Evolutionary conservation across 2,888 invertebrate species (phyloP).

Genomic region (Rotaria sp.): DNA sequence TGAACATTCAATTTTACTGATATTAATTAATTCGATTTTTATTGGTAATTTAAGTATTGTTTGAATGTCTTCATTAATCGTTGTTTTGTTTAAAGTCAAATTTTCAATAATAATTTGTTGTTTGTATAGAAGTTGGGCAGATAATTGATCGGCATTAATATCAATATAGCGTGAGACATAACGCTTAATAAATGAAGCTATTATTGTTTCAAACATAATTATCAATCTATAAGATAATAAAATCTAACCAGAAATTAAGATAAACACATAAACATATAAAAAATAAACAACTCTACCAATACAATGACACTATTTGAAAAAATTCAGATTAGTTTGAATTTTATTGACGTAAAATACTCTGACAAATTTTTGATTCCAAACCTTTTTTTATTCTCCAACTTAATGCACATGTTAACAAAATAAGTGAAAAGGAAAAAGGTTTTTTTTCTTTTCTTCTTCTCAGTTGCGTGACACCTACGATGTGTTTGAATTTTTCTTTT

Average conservation of each 20-base stretch:
- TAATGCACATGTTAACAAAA: background rate
- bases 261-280: too few species aligned
- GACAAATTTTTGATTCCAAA: too few species aligned
- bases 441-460: background rate
- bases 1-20: background rate
- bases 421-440: background rate
- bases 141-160: constrained; percentile 91
- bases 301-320: too few species aligned
- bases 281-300: too few species aligned
- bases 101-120: background rate
- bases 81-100: background rate
- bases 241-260: too few species aligned
- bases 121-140: constrained; percentile 90
- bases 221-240: too few species aligned
- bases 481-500: background rate
- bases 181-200: constrained; percentile 94
- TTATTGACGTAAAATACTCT: too few species aligned
- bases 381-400: background rate
- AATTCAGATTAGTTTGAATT: too few species aligned
- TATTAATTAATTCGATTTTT: background rate
- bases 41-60: background rate
- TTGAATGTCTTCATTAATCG: background rate
- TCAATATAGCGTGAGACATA: constrained; percentile 96
- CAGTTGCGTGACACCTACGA: background rate
- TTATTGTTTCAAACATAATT: constrained; percentile 85